A percentile compares a stretch with the other conserved stretches of the same genome.
These are phyloP conservation scores for Schizotus pectinicornis DNA, from an alignment of 2,888 invertebrate genomes.

Conservation along the genomic window DNA sequence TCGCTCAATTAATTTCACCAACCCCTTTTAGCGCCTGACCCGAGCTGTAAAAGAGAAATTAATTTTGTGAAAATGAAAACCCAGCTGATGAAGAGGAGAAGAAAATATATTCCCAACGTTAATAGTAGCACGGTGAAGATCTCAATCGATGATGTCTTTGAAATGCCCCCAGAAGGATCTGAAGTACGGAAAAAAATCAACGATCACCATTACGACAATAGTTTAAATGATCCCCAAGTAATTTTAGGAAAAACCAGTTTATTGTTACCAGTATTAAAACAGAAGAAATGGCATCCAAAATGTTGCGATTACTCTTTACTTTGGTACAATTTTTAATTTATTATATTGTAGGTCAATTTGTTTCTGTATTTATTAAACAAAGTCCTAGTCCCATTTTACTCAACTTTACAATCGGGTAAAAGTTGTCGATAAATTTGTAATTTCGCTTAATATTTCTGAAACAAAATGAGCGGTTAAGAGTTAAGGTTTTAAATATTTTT, in stretches of 20 bases:
- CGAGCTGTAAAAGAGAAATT: slow-evolving; percentile 34
- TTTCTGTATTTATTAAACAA: too few relatives aligned
- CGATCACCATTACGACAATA: slow-evolving; percentile 22
- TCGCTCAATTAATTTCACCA: too few relatives aligned
- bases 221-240: slow-evolving; percentile 37
- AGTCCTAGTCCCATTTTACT: background rate
- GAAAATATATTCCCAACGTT: slow-evolving; percentile 1
- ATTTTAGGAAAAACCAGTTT: slow-evolving; percentile 50
- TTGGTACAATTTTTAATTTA: slow-evolving; percentile 46
- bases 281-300: slow-evolving; percentile 25
- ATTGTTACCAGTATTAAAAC: slow-evolving; percentile 46
- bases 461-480: slow-evolving; percentile 11
- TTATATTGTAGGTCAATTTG: background rate
- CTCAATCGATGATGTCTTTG: slow-evolving; percentile 37
- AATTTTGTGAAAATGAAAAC: slow-evolving; percentile 40
- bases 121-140: background rate
- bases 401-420: background rate
- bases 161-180: slow-evolving; percentile 36
- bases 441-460: slow-evolving; percentile 41
- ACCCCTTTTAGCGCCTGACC: too few relatives aligned
- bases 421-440: slow-evolving; percentile 34
- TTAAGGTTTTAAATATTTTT: slow-evolving; percentile 1
- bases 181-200: slow-evolving; percentile 33
- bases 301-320: slow-evolving; percentile 49
- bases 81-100: slow-evolving; percentile 38